Conservation (phyloP, 2,797 vertebrate genomes). For the Anguilla anguilla region DNA sequence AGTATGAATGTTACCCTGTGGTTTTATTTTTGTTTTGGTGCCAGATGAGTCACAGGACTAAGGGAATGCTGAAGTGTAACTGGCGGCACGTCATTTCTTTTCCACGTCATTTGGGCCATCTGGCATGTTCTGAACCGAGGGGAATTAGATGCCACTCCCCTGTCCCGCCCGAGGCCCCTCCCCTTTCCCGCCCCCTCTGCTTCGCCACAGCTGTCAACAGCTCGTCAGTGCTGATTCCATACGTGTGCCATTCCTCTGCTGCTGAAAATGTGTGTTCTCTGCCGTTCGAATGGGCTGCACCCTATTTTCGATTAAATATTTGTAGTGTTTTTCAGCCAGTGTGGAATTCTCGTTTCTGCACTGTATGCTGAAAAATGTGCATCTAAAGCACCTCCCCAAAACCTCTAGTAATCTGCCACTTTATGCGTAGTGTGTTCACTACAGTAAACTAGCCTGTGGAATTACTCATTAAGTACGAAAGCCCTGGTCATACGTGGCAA, state of each 20-base stretch:
- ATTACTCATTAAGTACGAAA: not conserved
- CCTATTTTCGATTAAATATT: not conserved
- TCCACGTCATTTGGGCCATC: slow-evolving; percentile 44
- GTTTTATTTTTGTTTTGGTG: slow-evolving; percentile 37
- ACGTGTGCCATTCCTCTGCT: not conserved
- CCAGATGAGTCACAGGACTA: slow-evolving; percentile 26
- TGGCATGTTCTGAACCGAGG: slow-evolving; percentile 53
- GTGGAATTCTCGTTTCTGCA: not conserved
- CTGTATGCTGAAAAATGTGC: not conserved
- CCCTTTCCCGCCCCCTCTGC: slow-evolving; percentile 27
- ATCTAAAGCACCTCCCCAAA: not conserved
- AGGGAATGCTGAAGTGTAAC: slow-evolving; percentile 51
- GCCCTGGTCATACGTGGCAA: not conserved
- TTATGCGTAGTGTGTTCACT: not conserved
- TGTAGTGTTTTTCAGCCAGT: not conserved
- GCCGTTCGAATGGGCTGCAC: not conserved
- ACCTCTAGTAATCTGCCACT: not conserved
- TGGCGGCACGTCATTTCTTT: slow-evolving; percentile 43
- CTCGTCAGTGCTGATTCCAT: not conserved
- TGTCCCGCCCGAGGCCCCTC: slow-evolving; percentile 27
- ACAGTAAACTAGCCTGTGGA: not conserved
- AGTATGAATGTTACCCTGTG: slow-evolving; percentile 68
- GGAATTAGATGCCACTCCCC: not conserved
- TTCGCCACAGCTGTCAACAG: slow-evolving; percentile 54
- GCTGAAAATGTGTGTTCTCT: not conserved